Evolutionary conservation across 2,113 vertebrate genomes (phyloP).

Genomic region (Pygoscelis adeliae): DNA sequence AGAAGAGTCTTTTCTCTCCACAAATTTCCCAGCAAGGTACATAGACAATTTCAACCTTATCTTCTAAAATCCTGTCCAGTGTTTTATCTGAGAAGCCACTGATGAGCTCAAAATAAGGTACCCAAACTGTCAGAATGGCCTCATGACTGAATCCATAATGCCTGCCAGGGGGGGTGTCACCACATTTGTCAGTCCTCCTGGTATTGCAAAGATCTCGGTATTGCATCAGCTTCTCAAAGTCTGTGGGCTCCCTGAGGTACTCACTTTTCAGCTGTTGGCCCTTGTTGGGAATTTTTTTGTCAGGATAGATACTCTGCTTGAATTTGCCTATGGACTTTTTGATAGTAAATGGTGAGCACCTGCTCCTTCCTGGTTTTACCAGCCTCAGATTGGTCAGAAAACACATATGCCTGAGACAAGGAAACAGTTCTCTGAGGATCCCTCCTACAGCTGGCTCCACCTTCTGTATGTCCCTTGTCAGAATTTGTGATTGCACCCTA

Average conservation of each 20-base stretch:
- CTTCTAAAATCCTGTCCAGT: not conserved
- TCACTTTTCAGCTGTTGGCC: not conserved
- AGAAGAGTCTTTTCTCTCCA: not conserved
- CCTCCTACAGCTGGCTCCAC: not conserved
- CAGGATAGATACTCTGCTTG: not conserved
- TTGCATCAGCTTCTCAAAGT: not conserved
- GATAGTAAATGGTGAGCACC: not conserved
- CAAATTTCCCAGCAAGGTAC: not conserved
- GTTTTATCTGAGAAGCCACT: not conserved
- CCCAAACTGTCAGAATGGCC: not conserved
- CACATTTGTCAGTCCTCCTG: not conserved
- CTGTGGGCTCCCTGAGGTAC: not conserved
- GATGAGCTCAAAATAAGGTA: not conserved
- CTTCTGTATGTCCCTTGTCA: not conserved
- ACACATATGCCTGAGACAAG: accelerated
- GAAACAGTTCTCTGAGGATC: not conserved
- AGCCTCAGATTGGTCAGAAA: not conserved
- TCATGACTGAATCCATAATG: not conserved
- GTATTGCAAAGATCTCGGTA: not conserved
- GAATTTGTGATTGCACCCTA: not conserved
- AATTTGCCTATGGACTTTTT: not conserved
- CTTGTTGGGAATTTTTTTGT: not conserved
- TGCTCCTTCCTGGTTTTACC: not conserved
- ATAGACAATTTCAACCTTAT: not conserved
- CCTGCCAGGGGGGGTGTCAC: accelerated